Percentiles rank a stretch among this genome's conserved stretches.
Evolutionary conservation across 2,888 invertebrate genomes (phyloP).

Genomic region (Heliconius ethilla): DNA sequence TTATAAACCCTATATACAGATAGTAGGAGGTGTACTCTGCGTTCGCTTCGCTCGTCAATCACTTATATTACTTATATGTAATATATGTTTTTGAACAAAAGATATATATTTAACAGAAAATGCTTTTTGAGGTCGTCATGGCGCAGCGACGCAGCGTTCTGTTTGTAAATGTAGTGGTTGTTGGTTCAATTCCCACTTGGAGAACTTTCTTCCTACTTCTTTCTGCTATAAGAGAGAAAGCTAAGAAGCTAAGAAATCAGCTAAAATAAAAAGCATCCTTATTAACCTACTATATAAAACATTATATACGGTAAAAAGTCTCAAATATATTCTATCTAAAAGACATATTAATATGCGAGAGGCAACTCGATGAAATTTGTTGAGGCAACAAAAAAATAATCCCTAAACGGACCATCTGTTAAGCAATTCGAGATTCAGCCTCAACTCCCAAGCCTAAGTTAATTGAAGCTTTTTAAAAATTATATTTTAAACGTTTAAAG

Average conservation of each 20-base stretch:
- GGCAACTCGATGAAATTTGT: constrained; percentile 12
- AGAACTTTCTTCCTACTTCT: background rate
- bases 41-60: no score
- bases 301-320: background rate
- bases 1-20: no score
- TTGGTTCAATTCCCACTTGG: background rate
- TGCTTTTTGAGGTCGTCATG: background rate
- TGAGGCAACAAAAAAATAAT: constrained; percentile 13
- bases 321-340: background rate
- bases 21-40: no score
- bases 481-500: background rate
- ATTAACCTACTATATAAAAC: background rate
- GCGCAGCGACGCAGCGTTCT: background rate
- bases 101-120: no score
- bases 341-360: constrained; percentile 21
- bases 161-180: background rate
- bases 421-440: constrained; percentile 5
- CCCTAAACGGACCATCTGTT: constrained; percentile 4
- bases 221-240: no score
- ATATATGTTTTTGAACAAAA: no score
- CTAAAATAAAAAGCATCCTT: background rate
- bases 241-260: background rate
- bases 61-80: no score
- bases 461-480: background rate
- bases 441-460: background rate